These are phyloP conservation scores for Ailurus styani DNA, from an alignment of 2,113 vertebrate species.

Conservation along the genomic window DNA sequence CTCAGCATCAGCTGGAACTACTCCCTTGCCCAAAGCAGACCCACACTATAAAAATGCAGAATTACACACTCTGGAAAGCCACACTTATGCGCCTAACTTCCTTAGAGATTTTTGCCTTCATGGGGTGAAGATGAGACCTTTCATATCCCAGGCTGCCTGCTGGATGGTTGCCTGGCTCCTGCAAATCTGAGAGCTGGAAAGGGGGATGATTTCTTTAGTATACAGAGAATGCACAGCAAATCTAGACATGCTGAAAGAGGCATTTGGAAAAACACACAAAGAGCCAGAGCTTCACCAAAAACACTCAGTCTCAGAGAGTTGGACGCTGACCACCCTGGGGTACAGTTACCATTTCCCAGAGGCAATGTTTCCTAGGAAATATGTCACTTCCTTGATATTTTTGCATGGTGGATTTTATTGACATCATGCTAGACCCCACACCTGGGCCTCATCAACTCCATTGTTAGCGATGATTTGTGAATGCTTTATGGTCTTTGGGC, in stretches of 20 bases:
- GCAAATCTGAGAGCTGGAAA: not conserved
- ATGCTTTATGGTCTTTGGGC: not conserved
- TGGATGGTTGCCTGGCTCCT: not conserved
- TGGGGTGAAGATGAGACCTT: not conserved
- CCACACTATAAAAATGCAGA: conserved; percentile 42
- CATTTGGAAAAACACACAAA: not conserved
- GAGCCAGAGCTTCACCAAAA: not conserved
- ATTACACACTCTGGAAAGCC: conserved; percentile 5
- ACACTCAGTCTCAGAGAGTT: not conserved
- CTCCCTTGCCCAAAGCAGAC: conserved; percentile 47
- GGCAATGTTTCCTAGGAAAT: not conserved
- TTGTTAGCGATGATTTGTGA: not conserved
- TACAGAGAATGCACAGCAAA: not conserved
- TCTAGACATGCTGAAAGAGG: not conserved
- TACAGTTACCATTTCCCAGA: not conserved
- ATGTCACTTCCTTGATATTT: not conserved
- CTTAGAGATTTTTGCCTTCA: not conserved
- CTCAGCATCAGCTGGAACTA: conserved; percentile 42
- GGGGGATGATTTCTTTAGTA: not conserved
- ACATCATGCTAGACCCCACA: not conserved
- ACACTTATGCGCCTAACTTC: not conserved
- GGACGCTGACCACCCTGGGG: not conserved
- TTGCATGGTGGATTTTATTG: not conserved
- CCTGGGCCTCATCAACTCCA: not conserved
- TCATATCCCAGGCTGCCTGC: not conserved